A percentile compares a stretch with the other conserved stretches of the same genome.
phyloP scores from a whole-genome alignment of 2,113 vertebrate species.

The Plotosus lineatus region DNA sequence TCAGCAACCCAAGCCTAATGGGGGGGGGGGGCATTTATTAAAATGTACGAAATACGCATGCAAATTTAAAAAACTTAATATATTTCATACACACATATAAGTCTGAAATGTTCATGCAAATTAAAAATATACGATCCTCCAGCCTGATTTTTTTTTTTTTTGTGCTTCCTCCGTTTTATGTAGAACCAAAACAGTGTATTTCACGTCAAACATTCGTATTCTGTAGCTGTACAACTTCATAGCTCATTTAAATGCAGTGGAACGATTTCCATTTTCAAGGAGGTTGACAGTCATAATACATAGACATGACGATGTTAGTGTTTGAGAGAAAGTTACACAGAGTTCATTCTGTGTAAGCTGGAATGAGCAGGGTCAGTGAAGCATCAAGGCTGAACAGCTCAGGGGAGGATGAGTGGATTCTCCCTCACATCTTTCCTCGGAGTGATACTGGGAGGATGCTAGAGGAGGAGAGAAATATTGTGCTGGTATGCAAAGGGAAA shows the following conservation, averaged over 20 bases:
- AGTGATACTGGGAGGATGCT: slow-evolving; percentile 37
- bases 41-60: too few relatives aligned
- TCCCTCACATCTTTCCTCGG: slow-evolving; percentile 26
- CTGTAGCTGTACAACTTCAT: not conserved
- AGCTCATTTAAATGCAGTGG: not conserved
- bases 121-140: not conserved
- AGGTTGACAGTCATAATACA: not conserved
- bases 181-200: too few relatives aligned
- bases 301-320: not conserved
- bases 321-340: not conserved
- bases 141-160: not conserved
- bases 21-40: too few relatives aligned
- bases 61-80: too few relatives aligned
- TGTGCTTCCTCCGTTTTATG: not conserved
- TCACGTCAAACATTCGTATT: not conserved
- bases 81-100: too few relatives aligned
- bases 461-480: slow-evolving; percentile 28
- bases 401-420: slow-evolving; percentile 41
- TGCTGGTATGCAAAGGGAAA: slow-evolving; percentile 46
- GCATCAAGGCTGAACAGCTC: slow-evolving; percentile 22
- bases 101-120: not conserved
- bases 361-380: not conserved
- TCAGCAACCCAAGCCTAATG: too few relatives aligned
- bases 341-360: not conserved
- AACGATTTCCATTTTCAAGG: not conserved